A percentile compares a stretch with the other conserved stretches of the same genome.
phyloP scores from a whole-genome alignment of 2,888 invertebrate genomes.

The Acrocera orbiculus region DNA sequence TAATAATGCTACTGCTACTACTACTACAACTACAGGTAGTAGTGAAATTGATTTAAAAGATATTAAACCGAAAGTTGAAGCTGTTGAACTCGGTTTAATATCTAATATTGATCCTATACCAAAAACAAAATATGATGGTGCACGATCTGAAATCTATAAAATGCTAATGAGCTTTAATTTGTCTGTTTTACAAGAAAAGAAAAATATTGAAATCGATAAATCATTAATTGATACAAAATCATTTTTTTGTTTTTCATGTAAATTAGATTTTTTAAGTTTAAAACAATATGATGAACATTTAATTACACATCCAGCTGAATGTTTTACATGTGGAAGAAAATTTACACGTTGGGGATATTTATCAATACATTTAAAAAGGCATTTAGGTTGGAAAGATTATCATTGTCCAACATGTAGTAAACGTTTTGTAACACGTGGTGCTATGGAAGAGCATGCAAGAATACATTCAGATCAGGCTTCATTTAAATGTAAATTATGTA shows the following conservation, averaged over 20 bases:
- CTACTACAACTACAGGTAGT: background rate
- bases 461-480: conserved; percentile 67
- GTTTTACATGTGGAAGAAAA: conserved; percentile 62
- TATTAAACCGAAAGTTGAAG: background rate
- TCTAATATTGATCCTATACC: too few relatives aligned
- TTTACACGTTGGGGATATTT: conserved; percentile 57
- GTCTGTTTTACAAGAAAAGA: conserved; percentile 25
- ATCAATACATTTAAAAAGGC: conserved; percentile 60
- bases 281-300: conserved; percentile 54
- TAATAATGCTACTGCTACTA: conserved; percentile 7
- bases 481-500: conserved; percentile 62
- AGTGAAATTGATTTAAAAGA: background rate
- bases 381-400: conserved; percentile 55
- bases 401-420: conserved; percentile 64
- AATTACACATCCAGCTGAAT: conserved; percentile 64
- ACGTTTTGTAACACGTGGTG: conserved; percentile 65
- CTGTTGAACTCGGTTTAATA: too few relatives aligned
- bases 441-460: conserved; percentile 64
- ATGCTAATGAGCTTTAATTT: conserved; percentile 29
- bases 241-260: conserved; percentile 41
- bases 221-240: conserved; percentile 24
- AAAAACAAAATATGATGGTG: conserved; percentile 18
- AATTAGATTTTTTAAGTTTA: conserved; percentile 48
- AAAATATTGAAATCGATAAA: conserved; percentile 24
- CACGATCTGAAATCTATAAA: conserved; percentile 26